A percentile compares a stretch with the other conserved stretches of the same genome.
Conservation (phyloP, 1,140 invertebrate genomes). For the Drosophila teissieri region DNA sequence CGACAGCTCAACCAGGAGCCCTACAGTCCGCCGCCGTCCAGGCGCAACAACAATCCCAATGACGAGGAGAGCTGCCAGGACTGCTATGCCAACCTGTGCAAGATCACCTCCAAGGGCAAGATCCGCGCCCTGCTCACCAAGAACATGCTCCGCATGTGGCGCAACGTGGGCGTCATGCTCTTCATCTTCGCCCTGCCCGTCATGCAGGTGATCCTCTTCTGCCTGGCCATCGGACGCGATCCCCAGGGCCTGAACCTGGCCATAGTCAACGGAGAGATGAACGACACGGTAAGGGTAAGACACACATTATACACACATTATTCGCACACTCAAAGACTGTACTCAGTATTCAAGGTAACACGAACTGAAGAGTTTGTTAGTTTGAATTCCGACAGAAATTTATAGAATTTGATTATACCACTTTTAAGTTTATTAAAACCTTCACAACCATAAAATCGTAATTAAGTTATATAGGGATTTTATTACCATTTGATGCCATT, state of each 20-base stretch:
- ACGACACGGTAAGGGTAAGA: slow-evolving; percentile 85
- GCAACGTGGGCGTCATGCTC: slow-evolving; percentile 95
- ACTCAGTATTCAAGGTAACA: too few relatives aligned
- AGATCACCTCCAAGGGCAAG: slow-evolving; percentile 88
- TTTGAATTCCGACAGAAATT: too few relatives aligned
- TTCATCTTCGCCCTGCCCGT: slow-evolving; percentile 97
- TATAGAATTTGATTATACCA: too few relatives aligned
- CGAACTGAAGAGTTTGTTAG: too few relatives aligned
- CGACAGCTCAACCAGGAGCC: slow-evolving; percentile 79
- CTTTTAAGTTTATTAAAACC: too few relatives aligned
- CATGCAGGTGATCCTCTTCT: slow-evolving; percentile 97
- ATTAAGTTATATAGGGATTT: too few relatives aligned
- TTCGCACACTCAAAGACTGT: background rate
- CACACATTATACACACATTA: background rate
- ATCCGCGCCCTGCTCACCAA: slow-evolving; percentile 94
- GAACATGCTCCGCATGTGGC: slow-evolving; percentile 96
- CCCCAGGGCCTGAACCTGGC: slow-evolving; percentile 93
- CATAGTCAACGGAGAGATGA: slow-evolving; percentile 93
- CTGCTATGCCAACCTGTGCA: slow-evolving; percentile 74
- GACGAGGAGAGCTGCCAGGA: slow-evolving; percentile 83
- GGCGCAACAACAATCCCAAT: slow-evolving; percentile 74
- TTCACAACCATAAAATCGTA: too few relatives aligned
- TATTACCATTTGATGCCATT: too few relatives aligned
- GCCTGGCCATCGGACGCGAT: slow-evolving; percentile 95
- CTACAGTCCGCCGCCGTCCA: slow-evolving; percentile 73